phyloP scores from a whole-genome alignment of 2,797 vertebrate genomes.

The Mormyrops boulengeri region DNA sequence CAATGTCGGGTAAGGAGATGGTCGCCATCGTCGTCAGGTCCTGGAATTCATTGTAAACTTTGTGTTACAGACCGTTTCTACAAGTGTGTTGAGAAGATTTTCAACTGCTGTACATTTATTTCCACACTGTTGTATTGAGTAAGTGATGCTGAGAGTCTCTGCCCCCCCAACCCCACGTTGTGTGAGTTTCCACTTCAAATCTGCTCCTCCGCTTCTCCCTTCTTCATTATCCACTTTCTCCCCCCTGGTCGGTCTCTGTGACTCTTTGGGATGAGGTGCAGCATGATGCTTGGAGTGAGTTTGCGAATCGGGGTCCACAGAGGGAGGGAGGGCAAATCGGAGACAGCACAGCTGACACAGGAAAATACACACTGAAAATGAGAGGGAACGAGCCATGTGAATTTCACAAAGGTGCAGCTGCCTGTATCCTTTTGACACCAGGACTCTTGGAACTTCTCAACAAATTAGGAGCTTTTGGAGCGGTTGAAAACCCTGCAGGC shows the following conservation, averaged over 20 bases:
- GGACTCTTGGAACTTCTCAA: conserved; percentile 5
- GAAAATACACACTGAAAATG: background rate
- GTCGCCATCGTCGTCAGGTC: background rate
- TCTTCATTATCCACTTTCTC: background rate
- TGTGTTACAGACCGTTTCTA: background rate
- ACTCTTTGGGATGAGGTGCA: background rate
- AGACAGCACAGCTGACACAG: conserved; percentile 20
- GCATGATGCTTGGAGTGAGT: conserved; percentile 15
- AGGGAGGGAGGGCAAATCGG: conserved; percentile 16
- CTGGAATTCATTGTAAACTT: background rate
- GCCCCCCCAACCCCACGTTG: background rate
- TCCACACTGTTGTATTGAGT: background rate
- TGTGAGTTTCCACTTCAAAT: background rate
- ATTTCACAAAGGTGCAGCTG: background rate
- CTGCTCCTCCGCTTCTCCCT: background rate
- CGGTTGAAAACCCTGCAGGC: background rate
- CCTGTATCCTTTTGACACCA: background rate
- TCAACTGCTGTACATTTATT: background rate
- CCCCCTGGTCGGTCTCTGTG: background rate
- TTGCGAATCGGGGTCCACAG: background rate
- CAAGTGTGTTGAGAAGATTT: background rate
- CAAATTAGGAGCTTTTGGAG: background rate
- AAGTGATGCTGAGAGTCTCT: background rate
- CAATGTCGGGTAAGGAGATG: conserved; percentile 7
- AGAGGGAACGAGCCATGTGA: background rate